Conservation (phyloP, 2,113 vertebrate species). For the Scortum barcoo region DNA sequence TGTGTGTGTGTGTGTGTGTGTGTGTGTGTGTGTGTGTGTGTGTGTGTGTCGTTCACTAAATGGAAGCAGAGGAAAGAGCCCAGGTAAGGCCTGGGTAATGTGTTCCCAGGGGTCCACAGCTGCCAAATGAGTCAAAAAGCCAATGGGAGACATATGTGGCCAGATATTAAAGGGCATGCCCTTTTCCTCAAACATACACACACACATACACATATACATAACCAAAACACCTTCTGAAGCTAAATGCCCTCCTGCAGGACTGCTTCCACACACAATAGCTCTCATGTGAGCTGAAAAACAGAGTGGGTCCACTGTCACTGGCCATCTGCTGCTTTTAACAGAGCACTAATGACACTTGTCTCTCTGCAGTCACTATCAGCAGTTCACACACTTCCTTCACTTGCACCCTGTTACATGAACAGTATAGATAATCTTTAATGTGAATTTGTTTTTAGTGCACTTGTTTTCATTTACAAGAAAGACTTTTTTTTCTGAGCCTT, state of each 20-base stretch:
- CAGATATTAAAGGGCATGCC: conserved; percentile 62
- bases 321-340: conserved; percentile 43
- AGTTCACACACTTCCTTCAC: conserved; percentile 27
- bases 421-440: background rate
- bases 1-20: conserved; percentile 15
- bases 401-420: background rate
- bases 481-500: background rate
- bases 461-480: background rate
- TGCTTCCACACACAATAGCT: conserved; percentile 49
- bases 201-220: conserved; percentile 31
- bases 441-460: background rate
- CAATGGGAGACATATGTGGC: conserved; percentile 77
- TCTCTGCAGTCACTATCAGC: conserved; percentile 36
- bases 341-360: conserved; percentile 47
- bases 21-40: conserved; percentile 21
- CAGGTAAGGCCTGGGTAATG: conserved; percentile 63
- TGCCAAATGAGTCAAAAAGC: conserved; percentile 59
- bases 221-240: conserved; percentile 47
- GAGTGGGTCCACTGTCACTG: background rate
- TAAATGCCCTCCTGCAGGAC: conserved; percentile 43
- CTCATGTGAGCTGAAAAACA: conserved; percentile 24
- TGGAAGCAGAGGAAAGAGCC: conserved; percentile 38
- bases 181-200: conserved; percentile 9
- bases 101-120: conserved; percentile 62
- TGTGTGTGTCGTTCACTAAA: conserved; percentile 3